Evolutionary conservation across 2,888 invertebrate genomes (phyloP), one percentile per base, ranked within the genome.

Genomic region (Heliconius cydno): DNA sequence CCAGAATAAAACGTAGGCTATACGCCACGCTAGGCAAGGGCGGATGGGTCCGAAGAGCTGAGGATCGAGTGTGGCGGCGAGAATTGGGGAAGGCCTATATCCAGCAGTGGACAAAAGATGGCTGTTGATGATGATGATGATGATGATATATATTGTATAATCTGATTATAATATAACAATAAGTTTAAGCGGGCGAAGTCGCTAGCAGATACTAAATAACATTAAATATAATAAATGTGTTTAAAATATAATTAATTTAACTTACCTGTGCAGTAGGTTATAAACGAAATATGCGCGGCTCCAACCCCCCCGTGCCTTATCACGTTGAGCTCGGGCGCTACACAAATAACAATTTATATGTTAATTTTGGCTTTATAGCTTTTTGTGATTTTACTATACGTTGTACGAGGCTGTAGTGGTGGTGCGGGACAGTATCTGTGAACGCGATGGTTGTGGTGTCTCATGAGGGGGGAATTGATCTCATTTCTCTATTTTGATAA

Each of bases 311-410:
- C 88, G 87, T 87, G 86, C 85, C 87, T 84, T 91, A 90, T 90
- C 90, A 82, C 88, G 82, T n/a, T 81, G 63, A 68, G 79, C 80
- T 83, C 84, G 68, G 81, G 81, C 84, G 85, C 83, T 77, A 78
- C 76, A 83, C 89, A 88, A 89, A 89, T 86, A 88, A 80, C 89
- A 88, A 91, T 91, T 90, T 91, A 86, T 91, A 91, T 91, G 91
- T 87, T 90, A 91, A 91, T 91, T 87, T 34, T 13, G 28, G 46
- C 46, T 71, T 25, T 46, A 71, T 19, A 34, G 66, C 66, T 67
- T 67, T 67, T 67, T 67, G 66, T 66, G 57, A n/a, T 67, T 73
- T 60, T 25, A 67, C 65, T 38, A 46, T 67, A 28, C 28, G 28
- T 13, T 6, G 65, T 28, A 60, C 10, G 63, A 0, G 25, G 13